Base-by-base conservation (phyloP, 2,888 invertebrate genomes). In the Melipona bicolor region DNA sequence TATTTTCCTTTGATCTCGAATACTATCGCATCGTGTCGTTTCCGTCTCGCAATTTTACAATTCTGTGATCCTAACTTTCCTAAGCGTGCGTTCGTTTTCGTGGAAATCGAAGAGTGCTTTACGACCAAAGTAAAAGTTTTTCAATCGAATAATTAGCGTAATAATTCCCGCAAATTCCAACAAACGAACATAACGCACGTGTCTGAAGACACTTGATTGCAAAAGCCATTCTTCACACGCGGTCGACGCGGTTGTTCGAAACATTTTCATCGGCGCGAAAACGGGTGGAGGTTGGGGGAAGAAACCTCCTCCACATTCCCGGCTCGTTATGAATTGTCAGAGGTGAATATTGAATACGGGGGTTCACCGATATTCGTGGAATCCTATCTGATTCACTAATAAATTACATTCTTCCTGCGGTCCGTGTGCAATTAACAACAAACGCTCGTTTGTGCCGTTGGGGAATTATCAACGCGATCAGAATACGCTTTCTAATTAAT, bases 401-500 rank as follows among this genome's bases (percentile, higher is more conserved):
- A 74, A 68, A 76, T 77, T 61, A 70, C 52, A 21, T 62, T 52
- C 24, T 15, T 54, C 65, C 27, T 0, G 27, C 19, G 24, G n/a
- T 32, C 50, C 64, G 49, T n/a, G n/a, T 50, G 19, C 62, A 61
- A 77, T 77, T 70, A 70, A 68, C 68, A 76, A 76, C 68, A 68
- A 76, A 76, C 56, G 56, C 67, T 56, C 67, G 54, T 75, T 67
- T 56, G 56, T 59, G 27, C 56, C 32, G 19, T 11, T 61, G 24
- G 56, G 32, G 19, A 21, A 36, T 62, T 70, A 77, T 61, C 70
- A 62, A 24, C 70, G 21, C 61, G 61, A 61, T 77, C 61, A 77
- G 61, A 77, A 69, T 70, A 70, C 61, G 61, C 77, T 70, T 77
- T 77, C 77, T 70, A 70, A 77, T 77, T 77, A 77, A 77, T 69